These are phyloP conservation scores for Drosophila hydei DNA, from an alignment of 1,140 invertebrate species.

Conservation along the genomic window DNA sequence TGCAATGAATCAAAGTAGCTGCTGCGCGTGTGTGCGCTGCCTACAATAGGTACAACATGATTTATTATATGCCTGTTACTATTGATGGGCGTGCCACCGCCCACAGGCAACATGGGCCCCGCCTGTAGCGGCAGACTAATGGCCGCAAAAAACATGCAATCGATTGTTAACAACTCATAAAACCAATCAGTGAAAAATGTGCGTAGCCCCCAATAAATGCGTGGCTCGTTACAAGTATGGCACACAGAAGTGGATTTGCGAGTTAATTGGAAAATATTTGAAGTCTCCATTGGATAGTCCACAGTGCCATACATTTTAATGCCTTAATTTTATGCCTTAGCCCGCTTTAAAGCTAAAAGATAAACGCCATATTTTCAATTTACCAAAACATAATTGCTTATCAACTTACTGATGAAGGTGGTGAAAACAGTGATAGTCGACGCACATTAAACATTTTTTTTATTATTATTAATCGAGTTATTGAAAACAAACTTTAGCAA, in stretches of 20 bases:
- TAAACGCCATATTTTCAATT: too few relatives aligned
- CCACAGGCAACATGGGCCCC: constrained; percentile 47
- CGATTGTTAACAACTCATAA: constrained; percentile 73
- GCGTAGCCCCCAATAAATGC: constrained; percentile 18
- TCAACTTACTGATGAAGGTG: too few relatives aligned
- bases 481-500: too few relatives aligned
- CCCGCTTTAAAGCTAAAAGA: too few relatives aligned
- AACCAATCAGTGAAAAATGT: constrained; percentile 62
- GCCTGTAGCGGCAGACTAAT: constrained; percentile 52
- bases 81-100: constrained; percentile 44
- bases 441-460: too few relatives aligned
- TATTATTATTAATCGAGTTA: too few relatives aligned
- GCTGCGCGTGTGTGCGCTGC: constrained; percentile 21
- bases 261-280: neutral
- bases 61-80: constrained; percentile 57
- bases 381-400: too few relatives aligned
- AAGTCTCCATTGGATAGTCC: neutral
- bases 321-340: too few relatives aligned
- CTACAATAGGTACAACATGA: constrained; percentile 51
- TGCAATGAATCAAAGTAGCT: constrained; percentile 72
- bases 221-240: too few relatives aligned
- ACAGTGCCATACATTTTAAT: too few relatives aligned
- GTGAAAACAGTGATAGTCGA: too few relatives aligned
- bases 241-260: too few relatives aligned
- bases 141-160: constrained; percentile 52